phyloP scores from a whole-genome alignment of 2,113 vertebrate genomes.

The Cathartes aura region DNA sequence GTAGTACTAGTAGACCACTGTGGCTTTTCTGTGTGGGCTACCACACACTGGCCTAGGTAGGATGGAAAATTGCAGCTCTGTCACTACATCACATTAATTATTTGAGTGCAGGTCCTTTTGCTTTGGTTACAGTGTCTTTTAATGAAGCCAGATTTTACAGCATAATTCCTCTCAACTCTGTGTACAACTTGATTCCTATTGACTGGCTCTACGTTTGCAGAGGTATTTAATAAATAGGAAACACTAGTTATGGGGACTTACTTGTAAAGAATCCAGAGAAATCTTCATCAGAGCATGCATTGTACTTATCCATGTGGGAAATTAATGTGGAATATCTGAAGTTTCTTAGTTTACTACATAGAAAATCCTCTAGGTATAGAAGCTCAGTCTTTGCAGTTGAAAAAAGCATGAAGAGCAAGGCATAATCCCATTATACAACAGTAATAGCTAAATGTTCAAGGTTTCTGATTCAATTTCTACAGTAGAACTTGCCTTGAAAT shows the following conservation, averaged over 20 bases:
- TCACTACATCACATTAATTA: background rate
- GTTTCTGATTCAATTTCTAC: constrained; percentile 21
- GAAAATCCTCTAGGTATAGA: background rate
- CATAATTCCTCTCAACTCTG: background rate
- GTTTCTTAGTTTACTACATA: background rate
- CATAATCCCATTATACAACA: background rate
- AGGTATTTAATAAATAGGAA: background rate
- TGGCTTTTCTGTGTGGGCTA: background rate
- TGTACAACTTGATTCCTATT: background rate
- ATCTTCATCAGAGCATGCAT: background rate
- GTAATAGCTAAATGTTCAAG: background rate
- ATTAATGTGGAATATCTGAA: background rate
- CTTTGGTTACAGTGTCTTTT: background rate
- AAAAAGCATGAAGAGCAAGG: background rate
- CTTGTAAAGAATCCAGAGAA: background rate
- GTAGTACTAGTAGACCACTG: background rate
- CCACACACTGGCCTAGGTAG: background rate
- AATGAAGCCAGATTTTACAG: background rate
- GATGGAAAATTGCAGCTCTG: background rate
- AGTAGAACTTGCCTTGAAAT: constrained; percentile 33
- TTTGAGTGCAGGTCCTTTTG: background rate
- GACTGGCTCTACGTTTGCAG: background rate
- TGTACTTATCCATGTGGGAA: background rate
- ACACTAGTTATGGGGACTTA: background rate
- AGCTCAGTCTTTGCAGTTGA: background rate